Conservation (phyloP, 1,140 invertebrate species). For the Atopsyche davidsoni region DNA sequence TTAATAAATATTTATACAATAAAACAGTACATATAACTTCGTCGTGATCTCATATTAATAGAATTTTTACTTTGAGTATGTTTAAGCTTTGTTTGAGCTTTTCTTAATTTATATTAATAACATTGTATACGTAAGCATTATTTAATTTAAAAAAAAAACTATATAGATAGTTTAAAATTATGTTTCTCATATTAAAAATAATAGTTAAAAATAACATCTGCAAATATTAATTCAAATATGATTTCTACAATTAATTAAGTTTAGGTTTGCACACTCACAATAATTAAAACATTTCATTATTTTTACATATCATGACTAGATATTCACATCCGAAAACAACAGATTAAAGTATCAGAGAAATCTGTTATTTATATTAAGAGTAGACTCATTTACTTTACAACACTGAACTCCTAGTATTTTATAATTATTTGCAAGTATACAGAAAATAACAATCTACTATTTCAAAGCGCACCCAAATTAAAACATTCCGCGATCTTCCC, state of each 20-base stretch:
- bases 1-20: too few species aligned
- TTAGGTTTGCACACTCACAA: background rate
- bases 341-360: background rate
- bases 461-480: background rate
- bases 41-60: too few species aligned
- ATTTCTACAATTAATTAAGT: background rate
- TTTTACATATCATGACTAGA: slow-evolving; percentile 8
- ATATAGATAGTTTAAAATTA: background rate
- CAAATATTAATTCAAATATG: background rate
- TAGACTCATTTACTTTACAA: too few species aligned
- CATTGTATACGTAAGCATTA: too few species aligned
- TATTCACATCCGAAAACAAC: slow-evolving; percentile 10
- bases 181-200: background rate
- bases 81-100: too few species aligned
- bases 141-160: background rate
- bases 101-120: too few species aligned
- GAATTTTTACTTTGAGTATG: too few species aligned
- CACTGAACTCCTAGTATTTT: too few species aligned
- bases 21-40: too few species aligned
- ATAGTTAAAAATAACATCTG: background rate
- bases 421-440: background rate
- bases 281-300: background rate
- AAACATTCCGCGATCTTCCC: background rate
- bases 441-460: background rate
- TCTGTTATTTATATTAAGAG: slow-evolving; percentile 6